Evolutionary conservation across 2,797 vertebrate species (phyloP).

Genomic region (Amblyraja radiata): DNA sequence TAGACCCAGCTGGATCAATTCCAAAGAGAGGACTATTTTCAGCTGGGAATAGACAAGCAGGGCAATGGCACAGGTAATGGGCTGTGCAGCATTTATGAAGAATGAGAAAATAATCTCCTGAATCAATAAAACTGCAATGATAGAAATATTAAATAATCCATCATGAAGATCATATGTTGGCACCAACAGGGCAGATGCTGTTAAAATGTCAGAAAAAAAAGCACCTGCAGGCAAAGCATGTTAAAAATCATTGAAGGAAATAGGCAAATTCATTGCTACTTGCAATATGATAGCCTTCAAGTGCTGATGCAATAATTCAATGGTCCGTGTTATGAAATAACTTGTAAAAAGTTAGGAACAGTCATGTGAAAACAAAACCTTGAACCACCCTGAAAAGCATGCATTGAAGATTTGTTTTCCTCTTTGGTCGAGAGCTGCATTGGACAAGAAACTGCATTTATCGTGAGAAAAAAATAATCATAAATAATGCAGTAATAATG

Average conservation of each 20-base stretch:
- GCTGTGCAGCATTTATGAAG: constrained; percentile 13
- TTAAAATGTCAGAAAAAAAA: constrained; percentile 19
- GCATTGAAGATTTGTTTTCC: not conserved
- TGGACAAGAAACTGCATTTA: not conserved
- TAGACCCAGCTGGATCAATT: not conserved
- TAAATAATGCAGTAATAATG: not conserved
- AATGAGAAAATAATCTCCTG: constrained; percentile 25
- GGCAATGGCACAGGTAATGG: not conserved
- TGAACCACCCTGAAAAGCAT: not conserved
- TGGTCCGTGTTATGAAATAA: not conserved
- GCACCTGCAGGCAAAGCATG: not conserved
- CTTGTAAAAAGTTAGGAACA: not conserved
- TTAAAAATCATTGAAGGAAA: constrained; percentile 1
- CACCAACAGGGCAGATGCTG: constrained; percentile 9
- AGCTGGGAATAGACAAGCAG: not conserved
- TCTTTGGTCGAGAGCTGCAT: not conserved
- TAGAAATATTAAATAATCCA: constrained; percentile 31
- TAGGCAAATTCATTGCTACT: constrained; percentile 2
- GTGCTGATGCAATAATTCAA: not conserved
- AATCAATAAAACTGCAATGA: constrained; percentile 8
- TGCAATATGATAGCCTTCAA: not conserved
- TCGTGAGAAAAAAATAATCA: not conserved
- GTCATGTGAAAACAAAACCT: not conserved
- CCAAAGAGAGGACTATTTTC: not conserved
- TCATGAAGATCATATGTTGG: not conserved